These are phyloP conservation scores for Ophion obscuratus DNA, from an alignment of 2,888 invertebrate genomes.

Conservation along the genomic window DNA sequence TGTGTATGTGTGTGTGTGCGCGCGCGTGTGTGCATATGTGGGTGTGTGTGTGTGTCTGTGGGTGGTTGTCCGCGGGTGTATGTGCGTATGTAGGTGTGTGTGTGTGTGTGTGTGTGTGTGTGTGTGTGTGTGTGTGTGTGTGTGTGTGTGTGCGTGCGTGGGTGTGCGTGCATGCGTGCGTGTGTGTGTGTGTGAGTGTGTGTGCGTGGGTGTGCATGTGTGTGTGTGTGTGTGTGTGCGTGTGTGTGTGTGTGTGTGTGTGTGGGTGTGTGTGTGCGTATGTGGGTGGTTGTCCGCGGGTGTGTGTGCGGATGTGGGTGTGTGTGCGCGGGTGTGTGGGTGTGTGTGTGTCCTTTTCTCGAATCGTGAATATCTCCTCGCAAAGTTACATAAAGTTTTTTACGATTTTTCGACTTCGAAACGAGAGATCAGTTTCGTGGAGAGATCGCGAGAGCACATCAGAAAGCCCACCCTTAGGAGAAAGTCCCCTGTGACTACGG, in stretches of 20 bases:
- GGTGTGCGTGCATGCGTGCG: neutral
- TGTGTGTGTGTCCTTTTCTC: neutral
- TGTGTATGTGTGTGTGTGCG: no score
- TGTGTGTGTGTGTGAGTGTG: neutral
- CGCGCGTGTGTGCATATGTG: neutral
- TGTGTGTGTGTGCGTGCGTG: neutral
- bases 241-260: neutral
- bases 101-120: neutral
- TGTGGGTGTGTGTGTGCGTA: neutral
- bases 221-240: neutral
- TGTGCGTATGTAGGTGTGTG: neutral
- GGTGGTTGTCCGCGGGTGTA: neutral
- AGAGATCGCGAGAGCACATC: constrained; percentile 50
- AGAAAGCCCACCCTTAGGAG: constrained; percentile 58
- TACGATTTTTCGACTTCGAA: constrained; percentile 80
- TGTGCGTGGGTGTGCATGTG: neutral
- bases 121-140: neutral
- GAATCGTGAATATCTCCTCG: constrained; percentile 71
- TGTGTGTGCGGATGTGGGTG: neutral
- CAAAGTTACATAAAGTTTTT: constrained; percentile 82
- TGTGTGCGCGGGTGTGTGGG: constrained; percentile 49
- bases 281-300: neutral
- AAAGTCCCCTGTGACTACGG: constrained; percentile 67
- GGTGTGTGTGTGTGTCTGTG: neutral
- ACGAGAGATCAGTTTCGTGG: constrained; percentile 38